Percentiles rank a stretch among this genome's conserved stretches.
Evolutionary conservation across 2,113 vertebrate genomes (phyloP).

Genomic region (Conger conger): DNA sequence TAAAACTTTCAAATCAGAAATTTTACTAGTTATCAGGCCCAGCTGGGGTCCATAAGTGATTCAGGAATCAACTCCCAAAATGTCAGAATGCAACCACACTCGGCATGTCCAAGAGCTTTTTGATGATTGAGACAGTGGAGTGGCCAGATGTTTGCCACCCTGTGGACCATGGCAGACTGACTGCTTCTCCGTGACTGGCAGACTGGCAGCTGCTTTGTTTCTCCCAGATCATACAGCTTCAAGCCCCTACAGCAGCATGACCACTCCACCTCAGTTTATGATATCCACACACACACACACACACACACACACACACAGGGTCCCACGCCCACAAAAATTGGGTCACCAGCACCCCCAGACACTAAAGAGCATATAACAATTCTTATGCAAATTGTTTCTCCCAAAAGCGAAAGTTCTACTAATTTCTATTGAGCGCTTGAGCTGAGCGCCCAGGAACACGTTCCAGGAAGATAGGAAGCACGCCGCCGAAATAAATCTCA

Average conservation of each 20-base stretch:
- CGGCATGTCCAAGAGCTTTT: background rate
- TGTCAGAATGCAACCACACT: no score
- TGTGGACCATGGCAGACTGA: background rate
- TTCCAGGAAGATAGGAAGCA: slow-evolving; percentile 7
- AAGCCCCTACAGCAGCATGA: background rate
- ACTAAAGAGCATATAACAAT: no score
- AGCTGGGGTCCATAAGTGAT: no score
- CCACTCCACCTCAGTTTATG: background rate
- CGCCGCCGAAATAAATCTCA: slow-evolving; percentile 27
- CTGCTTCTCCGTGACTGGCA: background rate
- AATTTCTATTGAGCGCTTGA: background rate
- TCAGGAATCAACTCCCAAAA: no score
- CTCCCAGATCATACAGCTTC: background rate
- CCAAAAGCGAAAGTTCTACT: background rate
- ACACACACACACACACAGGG: no score
- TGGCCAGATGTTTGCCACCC: background rate
- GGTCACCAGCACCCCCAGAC: no score
- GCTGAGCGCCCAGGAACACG: background rate
- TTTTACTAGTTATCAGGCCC: no score
- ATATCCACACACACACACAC: no score
- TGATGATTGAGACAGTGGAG: background rate
- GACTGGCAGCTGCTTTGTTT: background rate
- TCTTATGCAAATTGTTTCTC: no score
- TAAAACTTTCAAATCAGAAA: no score
- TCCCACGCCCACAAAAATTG: no score